These are phyloP conservation scores for Myotis findleyi DNA, from an alignment of 2,797 vertebrate species.

Conservation along the genomic window DNA sequence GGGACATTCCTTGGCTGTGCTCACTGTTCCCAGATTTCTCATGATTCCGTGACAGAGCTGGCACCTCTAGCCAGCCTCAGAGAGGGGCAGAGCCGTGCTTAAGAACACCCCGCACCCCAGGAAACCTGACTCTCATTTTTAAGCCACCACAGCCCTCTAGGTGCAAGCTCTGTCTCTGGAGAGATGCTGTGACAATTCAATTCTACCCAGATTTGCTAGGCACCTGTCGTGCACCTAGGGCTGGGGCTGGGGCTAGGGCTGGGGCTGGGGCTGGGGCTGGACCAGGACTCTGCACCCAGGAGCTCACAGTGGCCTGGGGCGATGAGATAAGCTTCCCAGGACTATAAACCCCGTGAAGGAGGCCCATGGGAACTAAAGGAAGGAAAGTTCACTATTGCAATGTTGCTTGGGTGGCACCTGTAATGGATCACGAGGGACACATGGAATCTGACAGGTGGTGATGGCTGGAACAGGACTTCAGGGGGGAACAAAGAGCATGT, in stretches of 20 bases:
- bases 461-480: neutral
- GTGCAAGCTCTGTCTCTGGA: neutral
- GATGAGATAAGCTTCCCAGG: neutral
- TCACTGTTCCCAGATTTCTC: constrained; percentile 18
- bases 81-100: neutral
- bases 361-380: neutral
- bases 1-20: constrained; percentile 59
- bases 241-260: neutral
- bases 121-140: neutral
- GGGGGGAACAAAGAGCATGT: neutral
- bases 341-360: neutral
- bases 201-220: neutral
- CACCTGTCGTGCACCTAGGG: accelerated
- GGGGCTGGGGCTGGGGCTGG: no score
- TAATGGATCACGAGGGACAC: neutral
- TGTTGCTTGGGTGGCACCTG: neutral
- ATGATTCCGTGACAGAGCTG: constrained; percentile 51
- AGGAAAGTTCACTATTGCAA: neutral
- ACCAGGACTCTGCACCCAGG: neutral
- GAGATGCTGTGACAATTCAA: neutral
- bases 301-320: no score
- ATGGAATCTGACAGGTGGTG: neutral
- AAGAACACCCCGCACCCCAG: neutral
- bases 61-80: neutral
- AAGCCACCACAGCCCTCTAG: neutral